phyloP scores from a whole-genome alignment of 2,797 vertebrate genomes.

The Galago senegalensis region DNA sequence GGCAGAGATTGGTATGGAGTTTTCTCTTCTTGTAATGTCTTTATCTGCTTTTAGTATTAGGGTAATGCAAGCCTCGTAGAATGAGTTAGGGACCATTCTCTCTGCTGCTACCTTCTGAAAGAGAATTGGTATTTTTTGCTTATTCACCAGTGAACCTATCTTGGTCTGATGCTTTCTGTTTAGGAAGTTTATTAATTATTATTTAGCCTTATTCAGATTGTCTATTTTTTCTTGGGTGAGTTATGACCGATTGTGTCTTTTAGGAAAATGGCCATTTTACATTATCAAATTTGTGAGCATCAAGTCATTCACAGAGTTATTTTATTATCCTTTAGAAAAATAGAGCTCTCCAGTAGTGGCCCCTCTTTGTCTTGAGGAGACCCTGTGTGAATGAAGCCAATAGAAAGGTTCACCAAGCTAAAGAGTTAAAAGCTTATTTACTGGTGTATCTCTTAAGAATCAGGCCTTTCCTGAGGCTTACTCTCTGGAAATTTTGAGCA shows the following conservation, averaged over 20 bases:
- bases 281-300: not conserved
- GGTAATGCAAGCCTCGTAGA: not conserved
- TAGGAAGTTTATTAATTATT: not conserved
- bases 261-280: not conserved
- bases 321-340: not conserved
- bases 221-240: not conserved
- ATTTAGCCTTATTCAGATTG: not conserved
- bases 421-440: not conserved
- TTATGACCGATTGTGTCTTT: not conserved
- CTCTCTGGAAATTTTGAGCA: slow-evolving; percentile 29
- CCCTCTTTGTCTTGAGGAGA: not conserved
- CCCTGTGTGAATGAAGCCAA: not conserved
- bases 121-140: not conserved
- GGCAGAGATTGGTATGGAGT: not conserved
- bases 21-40: not conserved
- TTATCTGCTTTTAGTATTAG: not conserved
- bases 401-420: not conserved
- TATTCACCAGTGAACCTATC: not conserved
- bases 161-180: not conserved
- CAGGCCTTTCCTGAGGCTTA: not conserved
- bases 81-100: not conserved
- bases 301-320: not conserved
- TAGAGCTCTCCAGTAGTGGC: not conserved
- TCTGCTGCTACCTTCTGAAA: not conserved
- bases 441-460: not conserved